Evolutionary conservation across 2,888 invertebrate genomes (phyloP).

Genomic region (Mellilla xanthometata): DNA sequence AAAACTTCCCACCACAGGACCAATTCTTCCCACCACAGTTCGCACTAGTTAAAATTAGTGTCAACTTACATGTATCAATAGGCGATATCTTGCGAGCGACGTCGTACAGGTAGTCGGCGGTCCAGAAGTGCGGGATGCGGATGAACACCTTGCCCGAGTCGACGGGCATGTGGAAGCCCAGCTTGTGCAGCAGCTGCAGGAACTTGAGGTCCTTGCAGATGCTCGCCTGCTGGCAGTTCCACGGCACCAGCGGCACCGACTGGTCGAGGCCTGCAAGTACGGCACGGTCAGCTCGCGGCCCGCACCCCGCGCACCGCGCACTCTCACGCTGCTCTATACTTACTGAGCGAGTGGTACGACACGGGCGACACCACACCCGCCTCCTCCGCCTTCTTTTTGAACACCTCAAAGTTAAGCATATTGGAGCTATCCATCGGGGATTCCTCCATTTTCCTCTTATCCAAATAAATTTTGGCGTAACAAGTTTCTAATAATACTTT

Average conservation of each 20-base stretch:
- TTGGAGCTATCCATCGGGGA: slow-evolving; percentile 25
- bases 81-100: slow-evolving; percentile 86
- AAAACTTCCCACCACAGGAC: too few species aligned
- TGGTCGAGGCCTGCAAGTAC: slow-evolving; percentile 76
- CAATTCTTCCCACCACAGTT: too few species aligned
- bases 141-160: slow-evolving; percentile 89
- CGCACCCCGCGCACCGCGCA: too few species aligned
- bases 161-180: slow-evolving; percentile 88
- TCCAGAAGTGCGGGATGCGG: slow-evolving; percentile 90
- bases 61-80: slow-evolving; percentile 82
- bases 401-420: slow-evolving; percentile 39
- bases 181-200: slow-evolving; percentile 85
- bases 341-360: slow-evolving; percentile 86
- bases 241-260: slow-evolving; percentile 89
- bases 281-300: too few species aligned
- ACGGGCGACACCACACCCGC: slow-evolving; percentile 83
- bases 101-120: slow-evolving; percentile 84
- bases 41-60: too few species aligned
- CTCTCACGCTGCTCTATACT: too few species aligned
- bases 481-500: slow-evolving; percentile 87
- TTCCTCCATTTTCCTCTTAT: slow-evolving; percentile 52
- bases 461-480: slow-evolving; percentile 84
- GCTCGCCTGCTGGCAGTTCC: slow-evolving; percentile 86
- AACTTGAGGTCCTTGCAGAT: slow-evolving; percentile 87
- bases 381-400: slow-evolving; percentile 43